Evolutionary conservation across 2,113 vertebrate genomes (phyloP).

Genomic region (Elephas maximus): DNA sequence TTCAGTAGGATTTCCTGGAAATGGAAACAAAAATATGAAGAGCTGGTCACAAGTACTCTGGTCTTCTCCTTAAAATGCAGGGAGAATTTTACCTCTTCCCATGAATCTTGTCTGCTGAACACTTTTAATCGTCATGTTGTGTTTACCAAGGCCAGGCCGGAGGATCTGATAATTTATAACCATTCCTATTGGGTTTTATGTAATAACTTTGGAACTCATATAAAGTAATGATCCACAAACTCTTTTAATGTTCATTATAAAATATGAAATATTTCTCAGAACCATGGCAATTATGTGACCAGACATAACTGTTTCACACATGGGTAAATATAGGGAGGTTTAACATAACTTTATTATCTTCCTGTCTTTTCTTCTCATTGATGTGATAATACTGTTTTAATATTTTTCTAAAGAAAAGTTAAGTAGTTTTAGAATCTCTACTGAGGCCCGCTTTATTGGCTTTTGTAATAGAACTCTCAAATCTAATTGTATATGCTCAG

Average conservation of each 20-base stretch:
- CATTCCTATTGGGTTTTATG: constrained; percentile 93
- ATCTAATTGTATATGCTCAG: constrained; percentile 91
- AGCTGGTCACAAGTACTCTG: constrained; percentile 72
- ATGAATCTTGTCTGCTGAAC: constrained; percentile 86
- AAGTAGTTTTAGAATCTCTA: constrained; percentile 92
- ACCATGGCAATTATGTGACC: constrained; percentile 93
- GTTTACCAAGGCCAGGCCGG: constrained; percentile 91
- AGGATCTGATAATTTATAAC: constrained; percentile 92
- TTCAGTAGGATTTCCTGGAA: constrained; percentile 80
- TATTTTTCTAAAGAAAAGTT: constrained; percentile 92
- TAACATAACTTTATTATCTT: constrained; percentile 94
- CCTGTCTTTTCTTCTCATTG: constrained; percentile 92
- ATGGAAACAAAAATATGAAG: constrained; percentile 80
- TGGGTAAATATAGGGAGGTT: constrained; percentile 93
- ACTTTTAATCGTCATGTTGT: constrained; percentile 88
- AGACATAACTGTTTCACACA: constrained; percentile 94
- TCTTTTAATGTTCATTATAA: constrained; percentile 96
- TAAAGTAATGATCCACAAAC: constrained; percentile 95
- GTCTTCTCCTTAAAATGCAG: constrained; percentile 67
- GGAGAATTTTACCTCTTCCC: constrained; percentile 81
- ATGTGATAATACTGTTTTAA: constrained; percentile 93
- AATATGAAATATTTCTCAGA: constrained; percentile 94
- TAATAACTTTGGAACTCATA: constrained; percentile 95
- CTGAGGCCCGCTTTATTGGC: constrained; percentile 91
- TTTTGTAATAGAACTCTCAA: constrained; percentile 91